These are phyloP conservation scores for Nycticorax nycticorax DNA, from an alignment of 2,113 vertebrate species.

Conservation along the genomic window DNA sequence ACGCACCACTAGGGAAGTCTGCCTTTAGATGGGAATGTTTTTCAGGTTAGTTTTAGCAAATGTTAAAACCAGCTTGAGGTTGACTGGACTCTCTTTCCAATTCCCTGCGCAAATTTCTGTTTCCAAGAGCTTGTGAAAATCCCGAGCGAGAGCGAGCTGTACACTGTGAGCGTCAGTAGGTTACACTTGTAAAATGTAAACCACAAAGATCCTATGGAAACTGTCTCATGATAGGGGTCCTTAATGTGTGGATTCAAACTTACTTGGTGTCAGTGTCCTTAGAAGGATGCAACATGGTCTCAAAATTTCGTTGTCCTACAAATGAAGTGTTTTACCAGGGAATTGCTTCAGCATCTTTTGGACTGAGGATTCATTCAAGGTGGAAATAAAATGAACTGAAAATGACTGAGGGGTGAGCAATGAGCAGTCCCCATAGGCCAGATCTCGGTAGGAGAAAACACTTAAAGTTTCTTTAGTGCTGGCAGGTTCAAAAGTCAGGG, in stretches of 20 bases:
- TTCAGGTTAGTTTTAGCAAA: not conserved
- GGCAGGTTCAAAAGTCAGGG: conserved; percentile 80
- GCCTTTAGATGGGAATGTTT: not conserved
- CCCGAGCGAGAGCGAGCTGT: not conserved
- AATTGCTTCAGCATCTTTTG: conserved; percentile 3
- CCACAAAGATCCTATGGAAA: not conserved
- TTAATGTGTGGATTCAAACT: not conserved
- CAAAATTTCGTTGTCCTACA: not conserved
- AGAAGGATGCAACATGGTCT: not conserved
- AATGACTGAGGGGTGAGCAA: conserved; percentile 58
- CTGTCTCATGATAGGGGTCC: not conserved
- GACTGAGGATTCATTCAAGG: conserved; percentile 51
- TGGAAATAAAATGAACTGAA: conserved; percentile 57
- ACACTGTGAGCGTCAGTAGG: not conserved
- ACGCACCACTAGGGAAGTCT: not conserved
- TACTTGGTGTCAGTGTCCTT: not conserved
- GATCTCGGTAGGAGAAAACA: conserved; percentile 72
- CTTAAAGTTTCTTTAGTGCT: conserved; percentile 78
- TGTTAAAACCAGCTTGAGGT: not conserved
- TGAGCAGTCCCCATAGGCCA: conserved; percentile 73
- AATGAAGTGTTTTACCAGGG: not conserved
- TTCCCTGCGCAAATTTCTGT: not conserved
- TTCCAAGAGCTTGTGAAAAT: not conserved
- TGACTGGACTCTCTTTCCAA: not conserved
- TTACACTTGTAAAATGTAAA: not conserved